Conservation (phyloP, 2,797 vertebrate species). For the Kryptolebias ocellatus region DNA sequence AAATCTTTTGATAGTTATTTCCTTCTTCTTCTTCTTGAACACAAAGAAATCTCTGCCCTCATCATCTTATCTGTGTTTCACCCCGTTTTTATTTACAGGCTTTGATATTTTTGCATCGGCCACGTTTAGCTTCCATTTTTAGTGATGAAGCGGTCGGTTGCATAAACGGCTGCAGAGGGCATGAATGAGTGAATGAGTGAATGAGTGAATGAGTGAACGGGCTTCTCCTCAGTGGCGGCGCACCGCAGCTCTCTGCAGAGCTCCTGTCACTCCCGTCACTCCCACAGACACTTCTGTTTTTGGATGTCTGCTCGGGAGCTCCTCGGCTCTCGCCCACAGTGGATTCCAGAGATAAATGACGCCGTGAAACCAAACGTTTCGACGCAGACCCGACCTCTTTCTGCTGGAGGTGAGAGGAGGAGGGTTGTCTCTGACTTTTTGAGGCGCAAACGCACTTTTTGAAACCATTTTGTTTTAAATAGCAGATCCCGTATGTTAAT, state of each 20-base stretch:
- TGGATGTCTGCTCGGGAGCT: slow-evolving; percentile 52
- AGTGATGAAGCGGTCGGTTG: slow-evolving; percentile 60
- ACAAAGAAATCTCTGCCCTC: slow-evolving; percentile 13
- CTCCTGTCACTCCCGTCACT: slow-evolving; percentile 42
- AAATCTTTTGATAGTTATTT: not conserved
- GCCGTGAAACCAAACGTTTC: slow-evolving; percentile 16
- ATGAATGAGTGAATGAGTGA: slow-evolving; percentile 51
- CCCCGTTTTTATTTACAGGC: slow-evolving; percentile 47
- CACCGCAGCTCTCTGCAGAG: slow-evolving; percentile 17
- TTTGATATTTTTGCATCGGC: slow-evolving; percentile 59
- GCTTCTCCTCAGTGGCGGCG: slow-evolving; percentile 42
- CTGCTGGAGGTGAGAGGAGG: not conserved
- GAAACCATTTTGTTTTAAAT: not conserved
- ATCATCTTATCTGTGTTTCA: slow-evolving; percentile 41
- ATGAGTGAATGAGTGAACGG: slow-evolving; percentile 69
- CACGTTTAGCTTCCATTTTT: slow-evolving; percentile 71
- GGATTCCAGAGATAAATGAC: slow-evolving; percentile 45
- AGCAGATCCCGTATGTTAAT: no score
- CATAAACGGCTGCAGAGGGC: slow-evolving; percentile 59
- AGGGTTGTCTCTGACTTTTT: not conserved
- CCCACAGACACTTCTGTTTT: slow-evolving; percentile 56
- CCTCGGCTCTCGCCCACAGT: slow-evolving; percentile 23
- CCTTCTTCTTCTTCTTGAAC: slow-evolving; percentile 2
- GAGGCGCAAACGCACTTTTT: not conserved
- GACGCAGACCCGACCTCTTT: not conserved